Conservation (phyloP, 2,888 invertebrate genomes). For the Tethea ocularis region DNA sequence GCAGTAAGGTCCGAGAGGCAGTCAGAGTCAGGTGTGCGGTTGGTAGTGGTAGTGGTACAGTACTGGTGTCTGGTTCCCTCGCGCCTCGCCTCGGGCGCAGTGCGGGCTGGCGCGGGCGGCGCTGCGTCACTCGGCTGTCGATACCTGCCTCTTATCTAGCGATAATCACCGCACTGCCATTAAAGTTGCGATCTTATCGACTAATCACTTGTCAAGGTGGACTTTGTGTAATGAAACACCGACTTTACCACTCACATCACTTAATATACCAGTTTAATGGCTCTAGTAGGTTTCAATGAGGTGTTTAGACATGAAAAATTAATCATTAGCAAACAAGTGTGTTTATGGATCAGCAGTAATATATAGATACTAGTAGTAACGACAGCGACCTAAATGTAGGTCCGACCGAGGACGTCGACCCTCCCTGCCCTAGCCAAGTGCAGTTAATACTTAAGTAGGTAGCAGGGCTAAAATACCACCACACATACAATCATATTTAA, state of each 20-base stretch:
- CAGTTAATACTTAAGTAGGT: no score
- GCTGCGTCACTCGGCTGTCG: background rate
- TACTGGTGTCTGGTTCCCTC: no score
- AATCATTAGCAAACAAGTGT: no score
- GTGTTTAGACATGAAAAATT: no score
- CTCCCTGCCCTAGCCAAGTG: constrained; percentile 1
- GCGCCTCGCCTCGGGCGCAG: no score
- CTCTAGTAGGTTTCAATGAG: no score
- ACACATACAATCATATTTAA: no score
- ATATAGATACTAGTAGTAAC: background rate
- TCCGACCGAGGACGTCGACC: constrained; percentile 8
- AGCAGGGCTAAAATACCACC: no score
- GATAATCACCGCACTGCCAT: background rate
- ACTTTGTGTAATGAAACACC: background rate
- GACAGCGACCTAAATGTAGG: constrained; percentile 16
- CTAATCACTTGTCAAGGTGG: constrained; percentile 2
- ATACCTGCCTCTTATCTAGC: background rate
- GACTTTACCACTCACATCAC: background rate
- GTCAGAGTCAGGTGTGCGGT: background rate
- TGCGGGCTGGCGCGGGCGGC: background rate
- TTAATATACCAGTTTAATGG: background rate
- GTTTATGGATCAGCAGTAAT: background rate
- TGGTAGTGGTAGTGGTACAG: no score
- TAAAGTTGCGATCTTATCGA: background rate
- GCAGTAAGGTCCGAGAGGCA: background rate